These are phyloP conservation scores for Pristiophorus japonicus DNA, from an alignment of 2,113 vertebrate genomes.

Conservation along the genomic window DNA sequence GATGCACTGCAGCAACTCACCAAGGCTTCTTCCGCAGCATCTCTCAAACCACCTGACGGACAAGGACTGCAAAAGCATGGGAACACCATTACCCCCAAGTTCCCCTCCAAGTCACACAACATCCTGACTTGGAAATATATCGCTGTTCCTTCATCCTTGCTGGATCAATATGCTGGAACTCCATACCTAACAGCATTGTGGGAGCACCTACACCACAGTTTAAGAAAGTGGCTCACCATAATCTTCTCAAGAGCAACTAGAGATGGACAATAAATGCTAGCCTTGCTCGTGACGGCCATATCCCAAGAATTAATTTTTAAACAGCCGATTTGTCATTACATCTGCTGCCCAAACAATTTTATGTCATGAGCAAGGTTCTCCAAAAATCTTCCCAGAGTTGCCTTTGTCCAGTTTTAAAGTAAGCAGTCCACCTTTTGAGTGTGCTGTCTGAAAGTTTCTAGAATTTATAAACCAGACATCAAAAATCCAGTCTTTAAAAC, in stretches of 20 bases:
- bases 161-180: neutral
- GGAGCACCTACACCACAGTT: neutral
- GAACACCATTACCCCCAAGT: neutral
- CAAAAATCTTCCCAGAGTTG: neutral
- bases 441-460: neutral
- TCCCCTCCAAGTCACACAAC: neutral
- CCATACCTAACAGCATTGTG: neutral
- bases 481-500: neutral
- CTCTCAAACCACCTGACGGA: neutral
- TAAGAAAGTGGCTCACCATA: neutral
- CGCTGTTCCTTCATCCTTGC: neutral
- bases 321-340: neutral
- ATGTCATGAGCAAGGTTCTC: neutral
- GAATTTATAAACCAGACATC: neutral
- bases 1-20: neutral
- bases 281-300: neutral
- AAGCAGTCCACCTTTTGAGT: neutral
- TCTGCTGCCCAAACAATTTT: neutral
- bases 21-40: neutral
- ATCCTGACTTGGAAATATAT: neutral
- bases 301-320: neutral
- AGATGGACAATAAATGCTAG: neutral
- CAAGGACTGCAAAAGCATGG: neutral
- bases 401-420: too few relatives aligned
- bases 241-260: neutral